phyloP scores from a whole-genome alignment of 2,113 vertebrate genomes.

The Prunella fulvescens region DNA sequence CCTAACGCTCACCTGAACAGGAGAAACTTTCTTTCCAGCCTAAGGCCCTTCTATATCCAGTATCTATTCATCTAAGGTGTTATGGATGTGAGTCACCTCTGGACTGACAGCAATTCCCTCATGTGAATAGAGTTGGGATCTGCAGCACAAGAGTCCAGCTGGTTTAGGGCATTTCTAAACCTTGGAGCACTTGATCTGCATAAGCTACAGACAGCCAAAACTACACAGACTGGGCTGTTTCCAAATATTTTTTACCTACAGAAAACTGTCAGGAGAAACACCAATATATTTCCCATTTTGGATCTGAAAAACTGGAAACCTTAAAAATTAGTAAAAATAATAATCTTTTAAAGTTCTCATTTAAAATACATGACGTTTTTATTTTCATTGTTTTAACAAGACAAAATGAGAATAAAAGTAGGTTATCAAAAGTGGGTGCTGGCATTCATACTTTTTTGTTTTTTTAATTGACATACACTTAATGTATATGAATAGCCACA shows the following conservation, averaged over 20 bases:
- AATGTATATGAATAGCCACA: slow-evolving; percentile 41
- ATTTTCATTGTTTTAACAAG: slow-evolving; percentile 58
- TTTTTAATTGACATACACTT: slow-evolving; percentile 7
- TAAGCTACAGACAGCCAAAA: not conserved
- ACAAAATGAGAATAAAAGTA: slow-evolving; percentile 57
- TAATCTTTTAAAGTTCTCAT: slow-evolving; percentile 39
- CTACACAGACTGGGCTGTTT: not conserved
- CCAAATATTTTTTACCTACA: not conserved
- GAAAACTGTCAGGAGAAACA: not conserved
- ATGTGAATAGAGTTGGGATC: not conserved
- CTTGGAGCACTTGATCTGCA: not conserved
- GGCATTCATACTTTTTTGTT: slow-evolving; percentile 17
- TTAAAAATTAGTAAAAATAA: slow-evolving; percentile 24
- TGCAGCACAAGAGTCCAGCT: not conserved
- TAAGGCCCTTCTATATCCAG: not conserved
- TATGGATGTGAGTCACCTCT: not conserved
- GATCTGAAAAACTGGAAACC: not conserved
- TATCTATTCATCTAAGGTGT: not conserved
- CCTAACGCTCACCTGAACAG: not conserved
- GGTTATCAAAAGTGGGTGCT: slow-evolving; percentile 52
- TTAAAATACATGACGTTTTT: slow-evolving; percentile 61
- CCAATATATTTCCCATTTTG: not conserved
- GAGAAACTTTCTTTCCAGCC: not conserved
- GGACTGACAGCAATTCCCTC: not conserved
- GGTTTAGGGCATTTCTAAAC: not conserved